Evolutionary conservation across 2,113 vertebrate genomes (phyloP), one percentile per base, ranked within the genome.

Genomic region (Ceyx melanurus): DNA sequence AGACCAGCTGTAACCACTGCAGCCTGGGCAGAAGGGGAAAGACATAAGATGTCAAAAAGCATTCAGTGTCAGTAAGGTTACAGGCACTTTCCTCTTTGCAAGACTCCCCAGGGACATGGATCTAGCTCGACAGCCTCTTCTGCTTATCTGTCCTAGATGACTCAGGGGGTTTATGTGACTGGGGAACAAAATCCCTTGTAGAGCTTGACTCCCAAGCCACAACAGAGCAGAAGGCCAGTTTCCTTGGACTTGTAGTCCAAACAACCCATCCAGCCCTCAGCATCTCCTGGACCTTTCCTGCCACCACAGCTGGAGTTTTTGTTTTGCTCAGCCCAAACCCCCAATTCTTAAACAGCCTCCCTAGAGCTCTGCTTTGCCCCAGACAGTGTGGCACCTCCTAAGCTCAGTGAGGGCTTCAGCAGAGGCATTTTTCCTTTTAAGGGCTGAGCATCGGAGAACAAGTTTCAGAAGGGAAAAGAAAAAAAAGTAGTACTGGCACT

Each of bases 391-490:
- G 90, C 77, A 94, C 73, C 80, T 82, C 66, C 50, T 68, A 72
- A 93, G 77, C 66, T 78, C 86, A 66, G n/a, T 4, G 33, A 82
- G 75, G 56, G 42, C 62, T 93, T 80, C 42, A 79, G 77, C 50
- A 73, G 29, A 92, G 45, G 23, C 2, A 2, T 84, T 93, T 54
- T 82, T 68, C 92, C 95, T 94, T 96, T 94, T 92, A 94, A 90
- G 93, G 92, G 37, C 76, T 88, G 31, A 94, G 48, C 40, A 53
- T 54, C 64, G 60, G 66, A 89, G 75, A 88, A 77, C 0, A 5
- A 84, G 45, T 75, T 78, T 57, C 73, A 64, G 76, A 67, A 88
- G 28, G 2, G 48, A 60, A 51, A 65, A 72, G 67, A 35, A 82
- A 56, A 23, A 26, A 29, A 50, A 40, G 21, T 50, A 50, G 31